Evolutionary conservation across 2,113 vertebrate genomes (phyloP), one percentile per base, ranked within the genome.

Genomic region (Oncorhynchus tshawytscha): DNA sequence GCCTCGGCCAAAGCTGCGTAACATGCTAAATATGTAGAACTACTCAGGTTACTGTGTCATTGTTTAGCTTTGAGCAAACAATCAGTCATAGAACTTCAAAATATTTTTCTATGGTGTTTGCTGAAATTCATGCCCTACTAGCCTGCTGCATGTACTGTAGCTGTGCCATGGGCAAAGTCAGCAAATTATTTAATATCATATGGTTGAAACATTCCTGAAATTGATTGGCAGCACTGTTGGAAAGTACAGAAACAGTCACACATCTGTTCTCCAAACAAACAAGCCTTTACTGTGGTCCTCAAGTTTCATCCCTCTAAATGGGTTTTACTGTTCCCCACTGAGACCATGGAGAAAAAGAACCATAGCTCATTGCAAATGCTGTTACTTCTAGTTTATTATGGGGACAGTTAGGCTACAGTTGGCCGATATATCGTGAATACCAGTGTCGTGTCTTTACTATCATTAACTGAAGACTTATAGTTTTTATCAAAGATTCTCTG

Each of bases 181-280:
- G 39, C 39, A 45, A 45, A 45, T 45, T 0, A 45, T 74, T 13
- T 57, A 71, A 76, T 76, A 39, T 78, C 25, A 59, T 68, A 25
- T 18, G 3, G 65, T 62, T 70, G 31, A 77, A 70, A 65, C 65
- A 81, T 83, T 83, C 84, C 79, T 71, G 67, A 45, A 75, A 62
- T 31, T 59, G 78, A 77, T 72, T 57, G 79, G n/a, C 73, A 64
- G 57, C 51, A 7, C 78, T 70, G 70, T 60, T 70, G 73, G 70
- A 64, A 11, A 57, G 70, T 62, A 7, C 71, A 34, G 74, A 57
- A 81, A 82, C 39, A 45, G 39, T 45, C 8, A 45, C 39, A 45
- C 9, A 45, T 86, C 86, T 86, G 39, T 82, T 86, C 74, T 71
- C 27, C n/a, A 70, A 54, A 27, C 64, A 20, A 80, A 57, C 20